Base-by-base conservation (phyloP, 2,797 vertebrate genomes). In the Cossypha dichroa region DNA sequence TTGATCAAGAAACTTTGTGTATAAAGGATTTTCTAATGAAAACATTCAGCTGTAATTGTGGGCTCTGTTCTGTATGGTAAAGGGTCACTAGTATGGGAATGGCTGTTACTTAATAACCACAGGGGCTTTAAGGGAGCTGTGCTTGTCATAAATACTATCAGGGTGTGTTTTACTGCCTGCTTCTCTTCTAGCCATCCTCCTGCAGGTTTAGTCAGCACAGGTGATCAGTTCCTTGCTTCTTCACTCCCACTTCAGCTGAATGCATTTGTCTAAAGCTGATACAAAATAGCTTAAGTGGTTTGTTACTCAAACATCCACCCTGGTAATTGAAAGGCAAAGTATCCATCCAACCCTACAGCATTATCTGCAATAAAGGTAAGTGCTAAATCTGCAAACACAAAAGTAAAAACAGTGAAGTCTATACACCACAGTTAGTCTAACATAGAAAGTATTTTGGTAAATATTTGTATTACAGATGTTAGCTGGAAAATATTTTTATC, bases 1-100 rank as follows among this genome's bases (percentile, higher is more conserved):
- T 96, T 80, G 75, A 84, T 88, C 83, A 86, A 86, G 80, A 91
- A 95, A 91, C 67, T 94, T 92, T 38, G 67, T 73, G 4, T 48
- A 10, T 59, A 73, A 84, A 67, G 60, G 62, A 48, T 84, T 94
- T 81, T 79, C 62, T 94, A 76, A 90, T 90, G 89, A 64, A 83
- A 88, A 68, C 68, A 63, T 72, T 81, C 56, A 75, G 23, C 81
- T 85, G 66, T 88, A 77, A 83, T 81, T 75, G 74, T 52, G 48
- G 88, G 56, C 81, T 86, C 59, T 64, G 43, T 48, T 40, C 75
- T 69, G 23, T 33, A 22, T 70, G 46, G 60, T 68, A 13, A 69
- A 69, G 69, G 92, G 66, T 70, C 45, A 7, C 69, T 34, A 10
- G 26, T 4, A 9, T 54, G 69, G 69, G 56, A 88, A 67, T 78